Base-by-base conservation (phyloP, 2,888 invertebrate genomes). In the Lepetodrilus schrolli region DNA sequence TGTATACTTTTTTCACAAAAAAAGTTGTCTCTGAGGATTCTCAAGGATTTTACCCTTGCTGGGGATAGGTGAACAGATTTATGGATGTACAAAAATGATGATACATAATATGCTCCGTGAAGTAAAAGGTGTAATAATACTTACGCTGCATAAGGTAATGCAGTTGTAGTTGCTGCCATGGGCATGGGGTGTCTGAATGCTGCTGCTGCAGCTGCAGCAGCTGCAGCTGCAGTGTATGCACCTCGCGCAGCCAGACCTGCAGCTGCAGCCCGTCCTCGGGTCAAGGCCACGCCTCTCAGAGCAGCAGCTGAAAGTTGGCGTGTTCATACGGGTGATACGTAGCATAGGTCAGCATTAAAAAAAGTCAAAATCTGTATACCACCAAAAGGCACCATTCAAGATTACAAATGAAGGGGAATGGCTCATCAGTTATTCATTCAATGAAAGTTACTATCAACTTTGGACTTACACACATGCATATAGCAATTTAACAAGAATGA, bases 101-200 rank as follows among this genome's bases (percentile, higher is more conserved):
- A n/a, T n/a, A n/a, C n/a, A n/a, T n/a, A n/a, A n/a, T n/a, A n/a
- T n/a, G n/a, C n/a, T n/a, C n/a, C n/a, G n/a, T n/a, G n/a, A n/a
- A n/a, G n/a, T n/a, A n/a, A n/a, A n/a, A 26, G 17, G 21, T 17
- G 43, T 10, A 26, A 13, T 10, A 71, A 47, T 94, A 95, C 95
- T 95, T 94, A 95, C 95, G 95, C 95, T 91, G 96, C 94, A 92
- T 96, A 96, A 90, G 96, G 96, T 88, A 90, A 90, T 87, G 95
- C 93, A 90, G 94, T 93, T 88, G 94, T 94, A 89, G 90, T 86
- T 49, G 90, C 93, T 90, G 94, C 94, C 87, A 94, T 90, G 48
- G 94, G 93, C 78, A 93, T 92, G 58, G 94, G 93, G 88, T 94
- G 93, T 92, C 91, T 84, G 76, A 93, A 91, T 87, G 94, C 93